Percentiles rank a stretch among this genome's conserved stretches.
These are phyloP conservation scores for Chloroclysta siterata DNA, from an alignment of 2,888 invertebrate species.

Conservation along the genomic window DNA sequence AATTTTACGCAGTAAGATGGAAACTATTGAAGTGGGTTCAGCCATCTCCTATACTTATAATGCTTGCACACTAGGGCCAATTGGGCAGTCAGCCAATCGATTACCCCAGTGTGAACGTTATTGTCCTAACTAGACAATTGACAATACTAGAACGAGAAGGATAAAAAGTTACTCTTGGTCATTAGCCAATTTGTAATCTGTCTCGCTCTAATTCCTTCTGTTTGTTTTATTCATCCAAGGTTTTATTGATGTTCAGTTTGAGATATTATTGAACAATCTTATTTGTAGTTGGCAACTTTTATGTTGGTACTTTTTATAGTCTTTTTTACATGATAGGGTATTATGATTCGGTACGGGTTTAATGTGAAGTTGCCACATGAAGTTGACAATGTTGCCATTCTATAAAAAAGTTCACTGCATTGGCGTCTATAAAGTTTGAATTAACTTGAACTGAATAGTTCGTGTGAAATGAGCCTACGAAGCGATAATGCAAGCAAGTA, in stretches of 20 bases:
- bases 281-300: neutral
- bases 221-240: too few species aligned
- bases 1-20: neutral
- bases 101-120: conserved; percentile 1
- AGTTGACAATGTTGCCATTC: too few species aligned
- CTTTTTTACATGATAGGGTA: neutral
- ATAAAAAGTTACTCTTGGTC: neutral
- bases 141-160: neutral
- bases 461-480: conserved; percentile 11
- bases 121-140: conserved; percentile 1
- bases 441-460: neutral
- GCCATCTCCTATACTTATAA: neutral
- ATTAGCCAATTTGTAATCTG: conserved; percentile 1
- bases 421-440: too few species aligned
- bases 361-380: too few species aligned
- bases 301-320: neutral
- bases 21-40: neutral
- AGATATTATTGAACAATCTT: neutral
- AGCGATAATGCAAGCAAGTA: conserved; percentile 20
- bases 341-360: too few species aligned
- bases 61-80: neutral
- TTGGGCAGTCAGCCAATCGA: conserved; percentile 2
- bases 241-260: neutral
- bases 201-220: conserved; percentile 1
- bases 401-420: too few species aligned